These are phyloP conservation scores for Macquaria australasica DNA, from an alignment of 2,113 vertebrate genomes.

Conservation along the genomic window DNA sequence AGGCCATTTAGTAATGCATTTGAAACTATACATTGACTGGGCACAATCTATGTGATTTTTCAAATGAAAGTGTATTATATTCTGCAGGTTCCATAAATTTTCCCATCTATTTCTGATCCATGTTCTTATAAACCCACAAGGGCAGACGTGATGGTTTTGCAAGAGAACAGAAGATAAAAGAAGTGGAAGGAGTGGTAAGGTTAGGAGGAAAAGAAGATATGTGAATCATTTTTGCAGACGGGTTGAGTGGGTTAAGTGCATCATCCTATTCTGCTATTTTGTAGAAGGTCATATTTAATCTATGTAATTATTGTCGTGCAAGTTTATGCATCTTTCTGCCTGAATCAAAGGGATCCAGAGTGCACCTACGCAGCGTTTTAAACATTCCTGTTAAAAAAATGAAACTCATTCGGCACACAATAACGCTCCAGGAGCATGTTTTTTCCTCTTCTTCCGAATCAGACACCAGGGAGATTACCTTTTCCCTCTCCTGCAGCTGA, in stretches of 20 bases:
- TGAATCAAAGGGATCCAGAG: constrained; percentile 38
- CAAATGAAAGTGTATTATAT: neutral
- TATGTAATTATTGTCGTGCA: constrained; percentile 70
- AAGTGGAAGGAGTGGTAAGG: neutral
- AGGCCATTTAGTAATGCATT: constrained; percentile 5
- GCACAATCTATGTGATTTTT: neutral
- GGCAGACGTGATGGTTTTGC: constrained; percentile 7
- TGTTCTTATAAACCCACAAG: neutral
- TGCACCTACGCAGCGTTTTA: constrained; percentile 46
- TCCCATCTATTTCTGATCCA: neutral
- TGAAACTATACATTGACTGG: constrained; percentile 4
- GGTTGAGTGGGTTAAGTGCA: constrained; percentile 15
- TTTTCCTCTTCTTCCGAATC: constrained; percentile 37
- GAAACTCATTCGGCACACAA: constrained; percentile 22
- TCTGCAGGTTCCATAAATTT: neutral
- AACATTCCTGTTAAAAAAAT: constrained; percentile 14
- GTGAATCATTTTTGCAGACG: neutral
- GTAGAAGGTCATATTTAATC: constrained; percentile 77
- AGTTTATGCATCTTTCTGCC: constrained; percentile 52
- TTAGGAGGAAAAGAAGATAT: neutral
- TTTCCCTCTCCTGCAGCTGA: constrained; percentile 45
- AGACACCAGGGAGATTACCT: constrained; percentile 63
- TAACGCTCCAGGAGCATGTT: constrained; percentile 23
- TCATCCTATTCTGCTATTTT: constrained; percentile 45
- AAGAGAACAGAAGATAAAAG: constrained; percentile 11